Evolutionary conservation across 2,113 vertebrate genomes (phyloP), one percentile per base, ranked within the genome.

Genomic region (Conger conger): DNA sequence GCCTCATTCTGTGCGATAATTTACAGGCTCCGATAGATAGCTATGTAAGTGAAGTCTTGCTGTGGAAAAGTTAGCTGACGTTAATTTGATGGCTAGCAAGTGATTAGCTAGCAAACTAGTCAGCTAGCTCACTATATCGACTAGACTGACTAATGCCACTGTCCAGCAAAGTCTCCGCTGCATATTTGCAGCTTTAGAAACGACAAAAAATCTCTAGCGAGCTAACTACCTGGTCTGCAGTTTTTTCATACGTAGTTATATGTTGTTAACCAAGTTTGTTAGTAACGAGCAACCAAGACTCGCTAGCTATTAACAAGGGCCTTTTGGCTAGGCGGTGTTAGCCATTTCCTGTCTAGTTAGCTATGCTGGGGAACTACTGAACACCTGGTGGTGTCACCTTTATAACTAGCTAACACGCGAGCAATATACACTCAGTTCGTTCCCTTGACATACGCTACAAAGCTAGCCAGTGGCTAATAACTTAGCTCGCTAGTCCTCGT

Each of bases 1-100:
- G 91, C 90, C 93, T 94, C 95, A 96, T 96, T 0, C 2, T 92
- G 89, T 1, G 60, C 0, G 84, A 38, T 80, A n/a, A n/a, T n/a
- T n/a, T 45, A 42, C 23, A 73, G n/a, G 57, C 27, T 6, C 4
- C 40, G 40, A 6, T 57, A 63, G 57, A 18, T 63, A 33, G 0
- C n/a, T 73, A 73, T 33, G n/a, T 30, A 2, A 13, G n/a, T 3
- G 16, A 60, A 18, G 3, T 73, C 1, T n/a, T 13, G 9, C 4
- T 73, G n/a, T 33, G 23, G n/a, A 73, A 33, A 15, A n/a, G 27
- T 13, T 13, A 33, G 5, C 68, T 30, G n/a, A n/a, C n/a, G n/a
- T n/a, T n/a, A 73, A 73, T 33, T 33, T 30, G 27, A 4, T 73
- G 9, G n/a, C 68, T n/a, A 73, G n/a, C 68, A 33, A 73, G 11